Evolutionary conservation across 2,888 invertebrate genomes (phyloP).

Genomic region (Agrochola macilenta): DNA sequence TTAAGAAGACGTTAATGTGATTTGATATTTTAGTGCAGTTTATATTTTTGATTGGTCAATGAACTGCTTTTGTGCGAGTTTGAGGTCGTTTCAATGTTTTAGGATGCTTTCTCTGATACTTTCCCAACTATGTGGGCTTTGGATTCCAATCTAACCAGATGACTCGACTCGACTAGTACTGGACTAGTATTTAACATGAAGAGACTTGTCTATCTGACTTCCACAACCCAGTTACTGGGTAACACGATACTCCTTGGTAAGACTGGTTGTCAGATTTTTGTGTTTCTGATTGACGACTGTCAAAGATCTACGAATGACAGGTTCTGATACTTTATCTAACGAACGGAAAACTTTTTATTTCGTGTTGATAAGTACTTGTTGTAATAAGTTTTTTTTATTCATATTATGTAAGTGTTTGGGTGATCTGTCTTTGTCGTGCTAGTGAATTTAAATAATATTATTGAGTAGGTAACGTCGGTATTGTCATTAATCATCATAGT

Average conservation of each 20-base stretch:
- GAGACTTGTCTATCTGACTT: neutral
- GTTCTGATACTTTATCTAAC: neutral
- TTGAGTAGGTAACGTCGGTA: constrained; percentile 10
- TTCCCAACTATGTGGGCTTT: neutral
- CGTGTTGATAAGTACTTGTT: neutral
- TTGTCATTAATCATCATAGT: constrained; percentile 37
- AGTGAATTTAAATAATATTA: constrained; percentile 24
- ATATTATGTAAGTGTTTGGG: constrained; percentile 21
- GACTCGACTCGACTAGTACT: too few relatives aligned
- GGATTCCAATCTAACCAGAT: neutral
- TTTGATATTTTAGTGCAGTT: constrained; percentile 46
- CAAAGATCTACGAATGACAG: neutral
- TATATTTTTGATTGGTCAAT: constrained; percentile 33
- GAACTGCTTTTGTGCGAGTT: constrained; percentile 31
- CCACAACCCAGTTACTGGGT: neutral
- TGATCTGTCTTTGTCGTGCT: constrained; percentile 37
- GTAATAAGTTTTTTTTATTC: constrained; percentile 22
- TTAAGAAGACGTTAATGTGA: neutral
- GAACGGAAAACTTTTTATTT: neutral
- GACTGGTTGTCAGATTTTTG: neutral
- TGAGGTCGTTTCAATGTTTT: constrained; percentile 37
- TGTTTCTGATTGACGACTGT: too few relatives aligned
- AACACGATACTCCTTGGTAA: neutral
- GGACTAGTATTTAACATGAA: neutral
- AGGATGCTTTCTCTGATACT: constrained; percentile 5